phyloP scores from a whole-genome alignment of 2,113 vertebrate genomes.

The Cathartes aura region DNA sequence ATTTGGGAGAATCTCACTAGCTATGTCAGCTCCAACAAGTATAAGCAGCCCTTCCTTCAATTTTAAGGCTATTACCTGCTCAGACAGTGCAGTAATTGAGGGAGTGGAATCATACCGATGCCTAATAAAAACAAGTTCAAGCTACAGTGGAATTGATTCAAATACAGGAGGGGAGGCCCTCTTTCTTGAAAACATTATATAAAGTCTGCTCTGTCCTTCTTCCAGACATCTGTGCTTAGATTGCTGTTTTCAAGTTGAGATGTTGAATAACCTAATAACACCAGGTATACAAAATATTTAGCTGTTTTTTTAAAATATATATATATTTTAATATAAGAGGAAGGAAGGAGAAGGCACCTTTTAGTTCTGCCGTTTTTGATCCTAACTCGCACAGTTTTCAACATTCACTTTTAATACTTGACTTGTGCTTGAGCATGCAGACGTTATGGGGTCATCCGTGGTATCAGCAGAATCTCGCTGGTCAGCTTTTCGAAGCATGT shows the following conservation, averaged over 20 bases:
- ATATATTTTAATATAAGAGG: background rate
- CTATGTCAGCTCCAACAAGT: background rate
- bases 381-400: accelerated
- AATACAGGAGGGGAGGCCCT: background rate
- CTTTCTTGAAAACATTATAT: background rate
- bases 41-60: background rate
- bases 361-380: background rate
- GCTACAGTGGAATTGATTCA: background rate
- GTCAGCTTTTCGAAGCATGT: background rate
- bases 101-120: background rate
- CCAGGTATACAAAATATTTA: background rate
- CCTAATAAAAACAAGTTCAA: background rate
- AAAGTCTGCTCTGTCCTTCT: background rate
- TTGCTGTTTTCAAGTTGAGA: background rate
- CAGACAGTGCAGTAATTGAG: background rate
- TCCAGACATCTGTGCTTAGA: background rate
- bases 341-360: background rate
- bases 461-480: background rate
- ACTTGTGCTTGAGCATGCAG: background rate
- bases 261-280: background rate
- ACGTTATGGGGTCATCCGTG: background rate
- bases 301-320: background rate
- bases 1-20: background rate
- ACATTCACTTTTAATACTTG: background rate
- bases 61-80: background rate